Evolutionary conservation across 2,797 vertebrate genomes (phyloP), one percentile per base, ranked within the genome.

Genomic region (Erpetoichthys calabaricus): DNA sequence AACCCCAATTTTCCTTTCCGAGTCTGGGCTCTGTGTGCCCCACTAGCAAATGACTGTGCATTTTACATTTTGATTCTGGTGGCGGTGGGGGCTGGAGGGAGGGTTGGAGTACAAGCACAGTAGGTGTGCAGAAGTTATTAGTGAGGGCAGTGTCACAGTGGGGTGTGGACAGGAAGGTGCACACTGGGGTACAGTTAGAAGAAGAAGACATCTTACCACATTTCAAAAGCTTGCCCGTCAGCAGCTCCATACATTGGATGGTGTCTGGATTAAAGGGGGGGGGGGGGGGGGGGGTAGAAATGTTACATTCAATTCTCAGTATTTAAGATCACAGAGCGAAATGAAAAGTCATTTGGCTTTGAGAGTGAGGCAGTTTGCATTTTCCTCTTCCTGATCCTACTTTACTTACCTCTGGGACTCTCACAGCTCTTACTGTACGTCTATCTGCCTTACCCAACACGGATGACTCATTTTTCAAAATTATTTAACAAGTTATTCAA

Each of bases 211-310:
- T 90, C 92, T 93, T 95, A 93, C 91, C 91, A 85, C 89, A 86
- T 76, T 88, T 93, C 81, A 86, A 89, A 82, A 89, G 77, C 87
- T 87, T 91, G 83, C 87, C 83, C 84, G 88, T 82, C 80, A 88
- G 81, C 83, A 81, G 74, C 63, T 89, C 81, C 71, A 90, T 83
- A 85, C 83, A 88, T 86, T 89, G 89, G 81, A 86, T 87, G 74
- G 76, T 82, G 86, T 89, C 91, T 93, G 85, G 81, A 87, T 83
- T 78, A 85, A 67, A 88, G 84, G 79, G 84, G 6, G 77, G 74
- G 75, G 79, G 79, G 69, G 79, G 78, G 78, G 75, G 70, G 75
- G 73, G 72, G 70, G 76, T 72, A 75, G 69, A 73, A 44, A 6
- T 53, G 5, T 1, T 25, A 25, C 25, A 25, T 25, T 25, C 25